Evolutionary conservation across 2,888 invertebrate species (phyloP).

Genomic region (Julus scanicus): DNA sequence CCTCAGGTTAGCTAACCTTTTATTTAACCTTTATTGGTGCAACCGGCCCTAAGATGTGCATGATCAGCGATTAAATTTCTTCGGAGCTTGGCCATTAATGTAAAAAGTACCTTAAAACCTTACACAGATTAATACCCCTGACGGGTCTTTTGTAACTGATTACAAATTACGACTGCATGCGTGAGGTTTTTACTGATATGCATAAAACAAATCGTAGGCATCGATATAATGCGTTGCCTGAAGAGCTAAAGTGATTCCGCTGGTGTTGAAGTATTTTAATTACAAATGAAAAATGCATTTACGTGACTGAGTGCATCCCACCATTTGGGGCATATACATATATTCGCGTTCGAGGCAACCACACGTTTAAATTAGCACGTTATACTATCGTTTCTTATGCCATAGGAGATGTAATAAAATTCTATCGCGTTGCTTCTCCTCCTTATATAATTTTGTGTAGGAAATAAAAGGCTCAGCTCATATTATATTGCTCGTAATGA

Average conservation of each 20-base stretch:
- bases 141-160: background rate
- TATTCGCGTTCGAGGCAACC: background rate
- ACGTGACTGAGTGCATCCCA: slow-evolving; percentile 10
- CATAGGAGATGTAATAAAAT: slow-evolving; percentile 1
- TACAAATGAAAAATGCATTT: slow-evolving; percentile 29
- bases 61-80: background rate
- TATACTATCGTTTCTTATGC: slow-evolving; percentile 28
- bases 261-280: slow-evolving; percentile 18
- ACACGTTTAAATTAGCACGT: slow-evolving; percentile 36
- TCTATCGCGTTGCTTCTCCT: background rate
- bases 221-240: background rate
- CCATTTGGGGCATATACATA: background rate
- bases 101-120: background rate
- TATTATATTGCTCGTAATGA: slow-evolving; percentile 30
- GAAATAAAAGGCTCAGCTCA: slow-evolving; percentile 13
- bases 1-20: too few relatives aligned
- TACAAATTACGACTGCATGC: background rate
- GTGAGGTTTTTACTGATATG: background rate
- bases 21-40: too few relatives aligned
- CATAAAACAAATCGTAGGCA: background rate
- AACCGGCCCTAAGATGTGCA: too few relatives aligned
- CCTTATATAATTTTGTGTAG: background rate
- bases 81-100: background rate
- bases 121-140: background rate
- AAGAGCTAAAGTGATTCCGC: background rate